Evolutionary conservation across 1,140 invertebrate species (phyloP).

Genomic region (silkworm (Bombyx mori)): ASM3026992v2 NC_085128.1:64001-64500

Average conservation of each 20-base stretch:
- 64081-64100: slow-evolving; percentile 13
- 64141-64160: slow-evolving; percentile 17
- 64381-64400: too few relatives aligned
- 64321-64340: too few relatives aligned
- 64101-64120: not conserved
- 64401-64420: too few relatives aligned
- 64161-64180: slow-evolving; percentile 13
- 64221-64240: slow-evolving; percentile 16
- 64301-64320: not conserved
- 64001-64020: slow-evolving; percentile 55
- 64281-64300: slow-evolving; percentile 20
- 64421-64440: too few relatives aligned
- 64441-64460: too few relatives aligned
- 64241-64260: slow-evolving; percentile 22
- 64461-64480: too few relatives aligned
- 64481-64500: too few relatives aligned
- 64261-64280: slow-evolving; percentile 17
- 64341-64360: too few relatives aligned
- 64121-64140: not conserved
- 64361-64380: too few relatives aligned
- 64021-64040: slow-evolving; percentile 36
- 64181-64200: slow-evolving; percentile 1
- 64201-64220: slow-evolving; percentile 12
- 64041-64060: slow-evolving; percentile 45
- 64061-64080: slow-evolving; percentile 40